Conservation (phyloP, 2,888 invertebrate species). For the Tiliacea citrago region DNA sequence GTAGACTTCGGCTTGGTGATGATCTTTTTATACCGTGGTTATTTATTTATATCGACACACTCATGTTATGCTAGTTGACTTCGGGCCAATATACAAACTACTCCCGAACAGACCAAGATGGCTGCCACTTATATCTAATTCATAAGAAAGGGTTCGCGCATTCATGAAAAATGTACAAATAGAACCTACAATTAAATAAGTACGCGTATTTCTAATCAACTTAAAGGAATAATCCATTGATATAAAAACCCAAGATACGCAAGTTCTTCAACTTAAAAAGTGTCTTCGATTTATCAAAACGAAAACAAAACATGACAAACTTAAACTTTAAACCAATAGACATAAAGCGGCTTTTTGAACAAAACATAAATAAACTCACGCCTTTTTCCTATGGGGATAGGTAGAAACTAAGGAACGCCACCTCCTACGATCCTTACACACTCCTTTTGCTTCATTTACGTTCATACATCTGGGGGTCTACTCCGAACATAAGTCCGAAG, state of each 20-base stretch:
- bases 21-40: not conserved
- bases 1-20: not conserved
- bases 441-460: not conserved
- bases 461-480: not conserved
- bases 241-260: not conserved
- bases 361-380: not conserved
- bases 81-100: conserved; percentile 24
- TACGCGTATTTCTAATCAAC: conserved; percentile 44
- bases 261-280: not conserved
- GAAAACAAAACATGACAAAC: not conserved
- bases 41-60: conserved; percentile 37
- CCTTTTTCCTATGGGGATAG: not conserved
- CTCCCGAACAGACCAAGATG: conserved; percentile 17
- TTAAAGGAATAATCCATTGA: conserved; percentile 6
- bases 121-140: conserved; percentile 42
- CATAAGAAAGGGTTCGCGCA: conserved; percentile 49
- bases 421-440: no score
- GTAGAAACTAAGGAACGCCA: not conserved
- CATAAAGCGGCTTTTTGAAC: not conserved
- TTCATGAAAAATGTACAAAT: conserved; percentile 43
- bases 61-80: conserved; percentile 1
- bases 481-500: no score
- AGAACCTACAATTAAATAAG: conserved; percentile 28
- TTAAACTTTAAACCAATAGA: not conserved
- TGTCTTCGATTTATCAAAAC: not conserved